Evolutionary conservation across 2,888 invertebrate species (phyloP), one percentile per base, ranked within the genome.

Genomic region (Pyrrhia umbra): DNA sequence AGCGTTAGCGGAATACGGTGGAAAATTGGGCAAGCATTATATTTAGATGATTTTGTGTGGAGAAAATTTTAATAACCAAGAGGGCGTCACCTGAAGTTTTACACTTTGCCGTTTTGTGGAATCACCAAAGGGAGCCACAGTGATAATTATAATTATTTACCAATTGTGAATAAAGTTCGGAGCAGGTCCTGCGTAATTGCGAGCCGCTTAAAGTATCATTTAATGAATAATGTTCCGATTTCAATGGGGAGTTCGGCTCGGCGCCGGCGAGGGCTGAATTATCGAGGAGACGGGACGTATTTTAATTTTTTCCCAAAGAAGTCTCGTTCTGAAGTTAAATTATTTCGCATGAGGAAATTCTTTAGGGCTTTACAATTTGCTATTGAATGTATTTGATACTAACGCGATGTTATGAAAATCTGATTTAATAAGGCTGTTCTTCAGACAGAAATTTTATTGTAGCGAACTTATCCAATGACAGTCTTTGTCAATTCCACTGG

Each of bases 131-230:
- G 91, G 90, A 89, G 80, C 85, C 87, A 84, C 87, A 80, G 89
- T 86, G 91, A 94, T 93, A 90, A 94, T 94, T 94, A 92, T 94
- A 94, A 94, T 94, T 94, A 94, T 94, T 94, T 94, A 91, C 90
- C 94, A 90, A 94, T 94, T 94, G 91, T 88, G 88, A 89, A 82
- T 84, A 88, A 92, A 92, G 90, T 93, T 94, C 79, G 82, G 77
- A 87, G 82, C 79, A 87, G 83, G 85, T 86, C 79, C 85, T 74
- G 79, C 80, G 87, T 92, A 92, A 94, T 93, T 92, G 91, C 90
- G 83, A 88, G 86, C 84, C 90, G 88, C 85, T 89, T 89, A 91
- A 88, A 91, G 91, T 91, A 91, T 92, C 92, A 87, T 91, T 92
- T 90, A 90, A 93, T 90, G 88, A 91, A 92, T 91, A 90, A 90